Evolutionary conservation across 2,888 invertebrate species (phyloP), one percentile per base, ranked within the genome.

Genomic region (Syrphus vitripennis): DNA sequence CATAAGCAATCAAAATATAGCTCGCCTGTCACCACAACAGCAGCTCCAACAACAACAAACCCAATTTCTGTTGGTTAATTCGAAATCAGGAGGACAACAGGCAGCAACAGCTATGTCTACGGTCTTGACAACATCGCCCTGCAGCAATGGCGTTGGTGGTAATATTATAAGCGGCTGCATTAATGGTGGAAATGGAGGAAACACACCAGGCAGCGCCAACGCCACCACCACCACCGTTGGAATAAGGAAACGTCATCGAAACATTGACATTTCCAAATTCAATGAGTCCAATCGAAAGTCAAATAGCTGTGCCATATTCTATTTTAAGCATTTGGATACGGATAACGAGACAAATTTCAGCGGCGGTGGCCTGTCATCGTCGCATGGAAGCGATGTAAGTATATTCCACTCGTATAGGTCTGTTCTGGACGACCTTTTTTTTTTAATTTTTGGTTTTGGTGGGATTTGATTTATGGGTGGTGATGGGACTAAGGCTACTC

Each of bases 251-350:
- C 89, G 89, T 86, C 88, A 76, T 71, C 93, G 94, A 87, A 93
- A 93, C 88, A 92, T 93, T 53, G 93, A 95, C 91, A 93, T 94
- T 42, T 94, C 95, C 45, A 94, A 94, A 91, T 95, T 94, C 90
- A 95, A 95, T 90, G 94, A 96, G 89, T 95, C 96, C 10, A 95
- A 96, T 91, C 93, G 96, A 88, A 96, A 95, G 92, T 96, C 96
- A 19, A 96, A 96, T 91, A 97, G 97, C 91, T 94, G 95, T 91
- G 97, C 95, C 88, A 97, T 95, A 84, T 97, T 96, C 92, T 97
- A 97, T 93, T 97, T 97, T 92, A 96, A 95, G 91, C 97, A 97
- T 92, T 94, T 95, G 92, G 97, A 97, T 91, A 97, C 97, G 14
- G 97, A 97, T 91, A 96, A 96, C 12, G 97, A 97, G 91, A 91